These are phyloP conservation scores for Beroe forskalii DNA, from an alignment of 37 sponge, comb jelly and placozoan genomes.

Conservation along the genomic window DNA sequence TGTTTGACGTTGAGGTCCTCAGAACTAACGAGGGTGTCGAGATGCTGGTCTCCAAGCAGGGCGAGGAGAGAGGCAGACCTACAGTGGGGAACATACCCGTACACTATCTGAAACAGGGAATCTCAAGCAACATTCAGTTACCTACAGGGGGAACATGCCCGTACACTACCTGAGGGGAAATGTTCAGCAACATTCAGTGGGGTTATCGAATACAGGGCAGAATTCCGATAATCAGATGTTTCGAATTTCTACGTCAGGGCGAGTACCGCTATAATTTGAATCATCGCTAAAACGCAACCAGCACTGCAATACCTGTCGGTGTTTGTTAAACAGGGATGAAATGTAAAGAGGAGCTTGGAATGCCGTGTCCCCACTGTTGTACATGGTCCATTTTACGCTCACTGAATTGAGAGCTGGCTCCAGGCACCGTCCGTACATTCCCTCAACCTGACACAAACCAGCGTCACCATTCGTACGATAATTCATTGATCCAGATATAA, in stretches of 20 bases:
- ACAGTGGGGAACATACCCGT: conserved; percentile 92
- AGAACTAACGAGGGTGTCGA: conserved; percentile 87
- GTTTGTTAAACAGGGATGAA: conserved; percentile 57
- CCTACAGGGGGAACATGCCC: too few relatives aligned
- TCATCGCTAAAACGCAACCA: too few relatives aligned
- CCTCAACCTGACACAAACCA: too few relatives aligned
- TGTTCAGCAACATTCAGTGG: too few relatives aligned
- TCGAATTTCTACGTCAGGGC: too few relatives aligned
- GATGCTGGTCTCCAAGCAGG: conserved; percentile 83
- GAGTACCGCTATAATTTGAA: too few relatives aligned
- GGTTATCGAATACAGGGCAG: too few relatives aligned
- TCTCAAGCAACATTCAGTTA: too few relatives aligned
- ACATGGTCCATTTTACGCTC: conserved; percentile 34
- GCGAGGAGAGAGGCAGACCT: conserved; percentile 82
- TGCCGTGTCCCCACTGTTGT: conserved; percentile 49
- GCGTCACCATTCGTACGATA: too few relatives aligned
- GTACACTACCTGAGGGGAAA: too few relatives aligned
- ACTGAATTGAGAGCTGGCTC: conserved; percentile 40
- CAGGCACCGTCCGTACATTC: neutral
- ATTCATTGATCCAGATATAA: too few relatives aligned
- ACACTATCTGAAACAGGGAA: conserved; percentile 70
- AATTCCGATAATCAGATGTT: too few relatives aligned
- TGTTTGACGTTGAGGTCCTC: conserved; percentile 86
- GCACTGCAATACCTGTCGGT: conserved; percentile 13
- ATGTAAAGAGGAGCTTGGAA: conserved; percentile 22